Percentiles rank a stretch among this genome's conserved stretches.
Conservation (phyloP, 2,113 vertebrate species). For the Gopherus flavomarginatus region DNA sequence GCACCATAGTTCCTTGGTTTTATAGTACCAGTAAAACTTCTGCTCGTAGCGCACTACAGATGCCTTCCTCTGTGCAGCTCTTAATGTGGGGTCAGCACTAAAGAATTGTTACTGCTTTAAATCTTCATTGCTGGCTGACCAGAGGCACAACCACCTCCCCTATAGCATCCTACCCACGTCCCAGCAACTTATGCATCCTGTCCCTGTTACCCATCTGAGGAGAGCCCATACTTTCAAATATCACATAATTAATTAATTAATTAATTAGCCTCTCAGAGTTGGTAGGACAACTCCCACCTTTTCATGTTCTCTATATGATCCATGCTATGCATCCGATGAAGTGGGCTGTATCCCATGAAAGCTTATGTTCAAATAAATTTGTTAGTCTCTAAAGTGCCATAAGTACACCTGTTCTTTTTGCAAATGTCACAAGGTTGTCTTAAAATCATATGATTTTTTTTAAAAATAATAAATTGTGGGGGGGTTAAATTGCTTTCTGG, state of each 20-base stretch:
- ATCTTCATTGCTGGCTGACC: background rate
- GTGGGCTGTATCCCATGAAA: no score
- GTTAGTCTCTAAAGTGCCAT: no score
- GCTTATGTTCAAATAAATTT: no score
- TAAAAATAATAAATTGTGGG: background rate
- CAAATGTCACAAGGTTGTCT: background rate
- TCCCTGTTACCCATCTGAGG: no score
- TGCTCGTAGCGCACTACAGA: accelerated
- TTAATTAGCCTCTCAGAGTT: no score
- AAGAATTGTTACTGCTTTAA: accelerated
- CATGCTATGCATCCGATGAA: no score
- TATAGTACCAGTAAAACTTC: background rate
- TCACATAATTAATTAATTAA: accelerated
- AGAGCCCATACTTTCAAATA: background rate
- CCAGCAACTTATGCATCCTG: background rate
- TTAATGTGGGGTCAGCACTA: background rate
- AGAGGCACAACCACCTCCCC: background rate
- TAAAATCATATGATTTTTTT: background rate
- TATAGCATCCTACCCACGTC: background rate
- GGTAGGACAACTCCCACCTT: no score
- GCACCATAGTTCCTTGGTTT: background rate
- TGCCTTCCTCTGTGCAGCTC: background rate
- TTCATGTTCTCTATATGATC: no score
- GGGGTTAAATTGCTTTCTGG: background rate
- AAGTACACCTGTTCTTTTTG: no score